phyloP scores from a whole-genome alignment of 2,888 invertebrate genomes.

The Tachina grossa region DNA sequence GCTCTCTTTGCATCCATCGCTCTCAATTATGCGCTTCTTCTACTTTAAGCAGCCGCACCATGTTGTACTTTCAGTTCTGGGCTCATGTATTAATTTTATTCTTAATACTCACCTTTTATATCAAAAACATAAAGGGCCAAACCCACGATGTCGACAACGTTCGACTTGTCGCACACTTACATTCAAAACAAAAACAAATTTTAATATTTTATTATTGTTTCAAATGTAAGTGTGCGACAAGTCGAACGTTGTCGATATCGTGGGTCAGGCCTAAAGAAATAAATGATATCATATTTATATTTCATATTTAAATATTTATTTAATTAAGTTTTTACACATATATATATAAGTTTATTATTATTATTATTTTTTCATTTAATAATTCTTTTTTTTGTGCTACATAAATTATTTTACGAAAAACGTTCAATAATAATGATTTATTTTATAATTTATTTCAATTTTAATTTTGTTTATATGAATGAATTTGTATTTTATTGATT shows the following conservation, averaged over 20 bases:
- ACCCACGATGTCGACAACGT: no score
- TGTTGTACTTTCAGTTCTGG: no score
- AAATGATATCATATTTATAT: constrained; percentile 1
- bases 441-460: constrained; percentile 20
- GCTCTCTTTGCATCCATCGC: no score
- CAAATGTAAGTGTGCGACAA: no score
- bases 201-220: no score
- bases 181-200: no score
- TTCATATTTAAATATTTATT: constrained; percentile 57
- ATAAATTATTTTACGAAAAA: constrained; percentile 69
- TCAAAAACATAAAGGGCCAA: neutral
- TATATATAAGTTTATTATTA: constrained; percentile 43
- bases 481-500: constrained; percentile 71
- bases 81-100: neutral
- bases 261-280: no score
- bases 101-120: constrained; percentile 2
- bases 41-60: no score
- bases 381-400: constrained; percentile 67
- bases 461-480: constrained; percentile 55
- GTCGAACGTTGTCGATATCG: no score
- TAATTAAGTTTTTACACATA: constrained; percentile 52
- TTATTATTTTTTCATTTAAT: constrained; percentile 33
- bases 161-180: no score
- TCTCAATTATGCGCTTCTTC: no score
- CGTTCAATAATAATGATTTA: constrained; percentile 69